phyloP scores from a whole-genome alignment of 2,113 vertebrate species.

The Willisornis vidua region DNA sequence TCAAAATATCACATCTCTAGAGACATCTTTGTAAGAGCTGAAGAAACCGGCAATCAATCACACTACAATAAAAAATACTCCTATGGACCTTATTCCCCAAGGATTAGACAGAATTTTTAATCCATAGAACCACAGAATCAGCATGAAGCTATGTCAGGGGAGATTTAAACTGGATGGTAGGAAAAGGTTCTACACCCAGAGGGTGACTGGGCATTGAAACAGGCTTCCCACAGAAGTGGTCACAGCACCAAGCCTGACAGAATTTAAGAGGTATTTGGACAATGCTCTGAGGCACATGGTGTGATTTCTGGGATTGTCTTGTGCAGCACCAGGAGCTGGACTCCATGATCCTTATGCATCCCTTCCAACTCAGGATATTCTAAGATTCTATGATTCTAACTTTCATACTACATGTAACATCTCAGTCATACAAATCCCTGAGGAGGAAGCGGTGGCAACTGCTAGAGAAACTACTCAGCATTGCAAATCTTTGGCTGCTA shows the following conservation, averaged over 20 bases:
- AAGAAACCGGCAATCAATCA: not conserved
- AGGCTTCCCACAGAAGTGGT: not conserved
- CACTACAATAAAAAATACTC: not conserved
- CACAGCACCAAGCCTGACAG: not conserved
- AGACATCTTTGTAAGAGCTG: not conserved
- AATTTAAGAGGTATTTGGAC: not conserved
- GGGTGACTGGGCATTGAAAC: too few species aligned
- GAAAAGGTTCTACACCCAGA: not conserved
- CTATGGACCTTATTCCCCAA: not conserved
- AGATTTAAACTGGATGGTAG: not conserved
- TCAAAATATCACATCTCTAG: not conserved
- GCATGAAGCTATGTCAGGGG: not conserved
- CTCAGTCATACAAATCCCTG: not conserved
- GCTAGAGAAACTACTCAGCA: not conserved
- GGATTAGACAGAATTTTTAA: not conserved
- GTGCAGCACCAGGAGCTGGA: too few species aligned
- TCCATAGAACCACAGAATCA: not conserved
- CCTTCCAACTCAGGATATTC: not conserved
- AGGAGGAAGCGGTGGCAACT: not conserved
- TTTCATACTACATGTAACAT: not conserved
- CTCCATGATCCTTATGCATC: too few species aligned
- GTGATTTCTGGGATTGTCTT: not conserved
- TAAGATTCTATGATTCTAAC: not conserved
- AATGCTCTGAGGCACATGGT: not conserved
- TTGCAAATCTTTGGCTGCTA: not conserved